Evolutionary conservation across 2,113 vertebrate genomes (phyloP).

Genomic region (Tenrec ecaudatus): DNA sequence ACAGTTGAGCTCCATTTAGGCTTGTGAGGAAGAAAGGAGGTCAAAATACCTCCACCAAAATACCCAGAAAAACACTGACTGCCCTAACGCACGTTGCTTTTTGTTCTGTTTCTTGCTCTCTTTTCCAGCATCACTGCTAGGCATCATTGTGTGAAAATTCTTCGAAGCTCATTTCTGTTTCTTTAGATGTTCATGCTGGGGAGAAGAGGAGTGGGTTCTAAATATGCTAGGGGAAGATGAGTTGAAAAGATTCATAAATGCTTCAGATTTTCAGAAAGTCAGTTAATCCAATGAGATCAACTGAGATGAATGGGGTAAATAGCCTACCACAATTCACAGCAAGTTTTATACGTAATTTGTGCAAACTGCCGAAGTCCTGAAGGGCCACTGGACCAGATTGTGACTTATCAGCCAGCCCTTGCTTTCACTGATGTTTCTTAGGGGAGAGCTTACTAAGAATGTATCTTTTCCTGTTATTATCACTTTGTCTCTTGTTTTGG

Average conservation of each 20-base stretch:
- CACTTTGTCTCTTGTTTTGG: not conserved
- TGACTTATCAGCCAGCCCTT: not conserved
- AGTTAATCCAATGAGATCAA: not conserved
- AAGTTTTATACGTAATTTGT: not conserved
- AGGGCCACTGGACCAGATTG: not conserved
- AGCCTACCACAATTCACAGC: not conserved
- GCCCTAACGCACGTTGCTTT: not conserved
- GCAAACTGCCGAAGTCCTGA: not conserved
- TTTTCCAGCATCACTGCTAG: not conserved
- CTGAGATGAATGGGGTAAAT: not conserved
- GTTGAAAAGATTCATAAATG: not conserved
- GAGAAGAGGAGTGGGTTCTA: not conserved
- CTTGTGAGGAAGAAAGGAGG: not conserved
- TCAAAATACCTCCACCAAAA: not conserved
- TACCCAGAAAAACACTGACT: not conserved
- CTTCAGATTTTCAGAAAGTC: not conserved
- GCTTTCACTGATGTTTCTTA: not conserved
- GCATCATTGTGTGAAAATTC: not conserved
- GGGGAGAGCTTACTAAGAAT: not conserved
- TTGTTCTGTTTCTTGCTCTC: not conserved
- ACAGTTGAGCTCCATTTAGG: not conserved
- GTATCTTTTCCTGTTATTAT: not conserved
- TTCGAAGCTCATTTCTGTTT: slow-evolving; percentile 22
- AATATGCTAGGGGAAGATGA: not conserved
- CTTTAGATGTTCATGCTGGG: not conserved